A percentile compares a stretch with the other conserved stretches of the same genome.
Conservation (phyloP, 2,888 invertebrate genomes). For the Platypus cylindrus region DNA sequence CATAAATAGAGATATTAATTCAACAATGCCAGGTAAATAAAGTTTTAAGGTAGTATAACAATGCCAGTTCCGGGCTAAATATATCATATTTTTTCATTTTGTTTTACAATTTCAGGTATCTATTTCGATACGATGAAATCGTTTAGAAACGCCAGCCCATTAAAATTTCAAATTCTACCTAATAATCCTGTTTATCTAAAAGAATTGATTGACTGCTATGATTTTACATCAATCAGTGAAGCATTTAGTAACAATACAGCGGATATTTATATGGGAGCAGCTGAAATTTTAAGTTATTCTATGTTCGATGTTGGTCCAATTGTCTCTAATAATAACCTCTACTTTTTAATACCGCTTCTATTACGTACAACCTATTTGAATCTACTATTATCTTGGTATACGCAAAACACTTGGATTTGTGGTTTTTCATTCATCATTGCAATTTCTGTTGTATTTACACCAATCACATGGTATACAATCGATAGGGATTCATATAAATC, state of each 20-base stretch:
- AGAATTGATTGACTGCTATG: conserved; percentile 2
- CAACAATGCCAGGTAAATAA: conserved; percentile 2
- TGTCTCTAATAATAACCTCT: neutral
- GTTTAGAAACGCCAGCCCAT: conserved; percentile 3
- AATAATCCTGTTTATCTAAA: neutral
- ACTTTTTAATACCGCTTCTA: conserved; percentile 3
- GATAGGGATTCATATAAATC: conserved; percentile 1
- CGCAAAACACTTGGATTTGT: neutral
- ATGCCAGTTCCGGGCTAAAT: no score
- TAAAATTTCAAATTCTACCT: conserved; percentile 1
- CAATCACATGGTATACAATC: neutral
- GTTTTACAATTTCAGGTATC: conserved; percentile 4
- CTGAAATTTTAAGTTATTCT: neutral
- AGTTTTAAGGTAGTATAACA: no score
- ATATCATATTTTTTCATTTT: no score
- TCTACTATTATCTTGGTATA: conserved; percentile 2
- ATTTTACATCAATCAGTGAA: conserved; percentile 1
- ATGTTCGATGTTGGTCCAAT: conserved; percentile 3
- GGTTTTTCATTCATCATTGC: neutral
- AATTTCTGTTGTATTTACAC: conserved; percentile 1
- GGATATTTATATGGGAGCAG: conserved; percentile 2
- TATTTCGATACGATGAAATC: conserved; percentile 4
- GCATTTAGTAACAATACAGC: conserved; percentile 1
- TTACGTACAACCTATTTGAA: conserved; percentile 1
- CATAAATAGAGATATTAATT: neutral